phyloP scores from a whole-genome alignment of 2,888 invertebrate species.

The Drosophila atripex region DNA sequence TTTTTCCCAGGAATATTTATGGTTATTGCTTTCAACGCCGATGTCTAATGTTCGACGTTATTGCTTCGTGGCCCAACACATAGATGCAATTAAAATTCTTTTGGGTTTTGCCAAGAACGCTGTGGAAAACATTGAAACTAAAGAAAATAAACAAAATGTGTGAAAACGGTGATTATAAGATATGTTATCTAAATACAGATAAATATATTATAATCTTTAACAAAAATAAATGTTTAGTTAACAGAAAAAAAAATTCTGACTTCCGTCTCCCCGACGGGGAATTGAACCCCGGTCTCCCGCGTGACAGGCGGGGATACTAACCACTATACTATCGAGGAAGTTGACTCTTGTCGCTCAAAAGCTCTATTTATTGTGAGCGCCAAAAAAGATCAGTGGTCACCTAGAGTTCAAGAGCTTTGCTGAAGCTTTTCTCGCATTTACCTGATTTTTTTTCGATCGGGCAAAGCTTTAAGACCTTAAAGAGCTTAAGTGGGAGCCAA shows the following conservation, averaged over 20 bases:
- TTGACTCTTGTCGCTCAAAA: background rate
- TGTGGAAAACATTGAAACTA: background rate
- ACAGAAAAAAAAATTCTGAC: background rate
- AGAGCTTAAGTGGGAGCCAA: slow-evolving; percentile 1
- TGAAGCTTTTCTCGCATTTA: background rate
- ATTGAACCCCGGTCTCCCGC: slow-evolving; percentile 41
- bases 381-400: slow-evolving; percentile 3
- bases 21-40: slow-evolving; percentile 18
- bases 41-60: slow-evolving; percentile 3
- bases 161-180: background rate
- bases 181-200: no score
- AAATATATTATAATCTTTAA: no score
- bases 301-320: slow-evolving; percentile 43
- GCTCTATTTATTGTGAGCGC: background rate
- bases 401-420: background rate
- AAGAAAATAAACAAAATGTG: background rate
- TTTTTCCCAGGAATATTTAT: slow-evolving; percentile 21
- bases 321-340: slow-evolving; percentile 44
- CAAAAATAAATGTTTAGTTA: background rate
- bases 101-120: background rate
- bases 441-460: background rate
- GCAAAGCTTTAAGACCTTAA: slow-evolving; percentile 32
- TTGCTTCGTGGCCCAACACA: background rate
- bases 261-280: slow-evolving; percentile 32
- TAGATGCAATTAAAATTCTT: slow-evolving; percentile 5